Conservation (phyloP, 2,888 invertebrate species). For the Aproaerema taeniolella region DNA sequence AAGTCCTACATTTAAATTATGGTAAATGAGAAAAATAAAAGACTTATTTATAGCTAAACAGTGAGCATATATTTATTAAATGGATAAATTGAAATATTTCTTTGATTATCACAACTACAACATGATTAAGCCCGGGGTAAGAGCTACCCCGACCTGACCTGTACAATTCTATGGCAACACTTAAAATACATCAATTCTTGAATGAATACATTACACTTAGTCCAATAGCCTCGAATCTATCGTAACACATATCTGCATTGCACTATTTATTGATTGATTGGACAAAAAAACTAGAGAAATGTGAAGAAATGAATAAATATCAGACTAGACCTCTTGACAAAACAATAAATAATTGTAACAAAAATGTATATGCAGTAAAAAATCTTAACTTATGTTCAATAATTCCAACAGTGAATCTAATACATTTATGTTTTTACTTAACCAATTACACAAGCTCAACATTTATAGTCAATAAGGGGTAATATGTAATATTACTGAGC, state of each 20-base stretch:
- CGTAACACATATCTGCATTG: slow-evolving; percentile 1
- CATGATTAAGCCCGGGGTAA: no score
- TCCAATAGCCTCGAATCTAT: not conserved
- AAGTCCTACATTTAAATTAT: not conserved
- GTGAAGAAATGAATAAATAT: slow-evolving; percentile 24
- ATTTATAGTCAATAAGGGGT: no score
- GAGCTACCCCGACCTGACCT: no score
- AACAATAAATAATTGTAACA: slow-evolving; percentile 4
- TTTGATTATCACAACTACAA: no score
- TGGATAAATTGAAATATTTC: slow-evolving; percentile 26
- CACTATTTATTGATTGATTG: no score
- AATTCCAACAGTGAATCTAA: not conserved
- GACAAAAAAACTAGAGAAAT: no score
- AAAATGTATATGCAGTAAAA: not conserved
- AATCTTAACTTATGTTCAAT: not conserved
- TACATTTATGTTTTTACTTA: no score
- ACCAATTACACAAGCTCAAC: not conserved
- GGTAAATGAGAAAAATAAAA: slow-evolving; percentile 20
- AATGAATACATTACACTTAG: not conserved
- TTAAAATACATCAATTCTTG: not conserved
- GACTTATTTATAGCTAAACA: slow-evolving; percentile 41
- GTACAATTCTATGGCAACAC: not conserved
- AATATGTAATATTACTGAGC: slow-evolving; percentile 21
- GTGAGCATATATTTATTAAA: slow-evolving; percentile 53
- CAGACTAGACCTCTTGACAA: slow-evolving; percentile 34